Evolutionary conservation across 2,888 invertebrate genomes (phyloP).

Genomic region (Exephanes ischioxanthus): DNA sequence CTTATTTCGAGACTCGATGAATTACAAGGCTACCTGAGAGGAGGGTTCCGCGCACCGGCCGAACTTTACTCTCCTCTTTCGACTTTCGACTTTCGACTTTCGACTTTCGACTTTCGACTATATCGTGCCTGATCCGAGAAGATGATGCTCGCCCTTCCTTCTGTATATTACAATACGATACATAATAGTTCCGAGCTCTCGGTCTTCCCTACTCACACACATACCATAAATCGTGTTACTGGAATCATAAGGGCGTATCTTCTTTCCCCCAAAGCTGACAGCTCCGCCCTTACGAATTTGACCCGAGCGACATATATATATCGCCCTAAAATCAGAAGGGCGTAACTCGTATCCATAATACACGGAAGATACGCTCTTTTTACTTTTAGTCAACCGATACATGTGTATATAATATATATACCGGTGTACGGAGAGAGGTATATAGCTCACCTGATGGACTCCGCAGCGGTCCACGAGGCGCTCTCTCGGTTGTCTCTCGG

Average conservation of each 20-base stretch:
- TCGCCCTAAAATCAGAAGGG: neutral
- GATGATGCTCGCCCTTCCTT: constrained; percentile 24
- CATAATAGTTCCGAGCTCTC: constrained; percentile 40
- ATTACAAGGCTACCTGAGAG: constrained; percentile 73
- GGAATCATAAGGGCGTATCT: no score
- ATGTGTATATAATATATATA: no score
- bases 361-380: neutral
- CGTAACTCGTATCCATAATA: neutral
- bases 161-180: neutral
- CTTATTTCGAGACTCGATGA: constrained; percentile 62
- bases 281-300: neutral
- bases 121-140: constrained; percentile 43
- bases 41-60: constrained; percentile 44
- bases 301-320: no score
- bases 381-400: neutral
- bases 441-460: constrained; percentile 52
- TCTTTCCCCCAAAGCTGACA: neutral
- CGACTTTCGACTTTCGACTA: constrained; percentile 68
- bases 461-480: constrained; percentile 27
- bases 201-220: neutral
- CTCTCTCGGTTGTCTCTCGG: constrained; percentile 60
- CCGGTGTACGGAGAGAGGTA: constrained; percentile 8
- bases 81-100: constrained; percentile 35
- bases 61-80: neutral
- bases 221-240: no score